Evolutionary conservation across 2,888 invertebrate genomes (phyloP).

Genomic region (Uloborus plumipes): DNA sequence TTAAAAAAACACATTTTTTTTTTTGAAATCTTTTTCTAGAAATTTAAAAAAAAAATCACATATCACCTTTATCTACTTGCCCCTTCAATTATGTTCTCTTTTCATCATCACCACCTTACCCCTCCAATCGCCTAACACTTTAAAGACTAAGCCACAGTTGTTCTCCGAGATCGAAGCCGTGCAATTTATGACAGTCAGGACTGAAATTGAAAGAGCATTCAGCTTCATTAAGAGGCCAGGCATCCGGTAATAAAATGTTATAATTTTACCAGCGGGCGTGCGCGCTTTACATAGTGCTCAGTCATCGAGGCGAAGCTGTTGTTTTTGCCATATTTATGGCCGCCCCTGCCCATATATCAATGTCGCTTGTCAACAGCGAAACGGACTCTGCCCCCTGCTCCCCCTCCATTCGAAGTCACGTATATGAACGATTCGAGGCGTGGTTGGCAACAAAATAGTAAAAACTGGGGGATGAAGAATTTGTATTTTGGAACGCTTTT

Average conservation of each 20-base stretch:
- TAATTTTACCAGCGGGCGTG: constrained; percentile 36
- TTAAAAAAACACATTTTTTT: too few species aligned
- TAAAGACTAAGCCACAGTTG: too few species aligned
- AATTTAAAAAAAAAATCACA: too few species aligned
- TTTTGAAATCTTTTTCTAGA: too few species aligned
- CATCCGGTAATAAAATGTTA: constrained; percentile 43
- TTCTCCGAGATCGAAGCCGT: too few species aligned
- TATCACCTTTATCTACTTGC: too few species aligned
- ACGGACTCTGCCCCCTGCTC: background rate
- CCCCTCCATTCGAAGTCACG: background rate
- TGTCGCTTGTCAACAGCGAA: constrained; percentile 36
- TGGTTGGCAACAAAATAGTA: background rate
- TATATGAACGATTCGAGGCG: background rate
- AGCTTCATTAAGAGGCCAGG: constrained; percentile 35
- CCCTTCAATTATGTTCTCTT: too few species aligned
- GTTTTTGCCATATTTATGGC: constrained; percentile 39
- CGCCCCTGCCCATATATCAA: constrained; percentile 33
- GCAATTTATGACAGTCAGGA: background rate
- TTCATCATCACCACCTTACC: too few species aligned
- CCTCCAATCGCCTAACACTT: too few species aligned
- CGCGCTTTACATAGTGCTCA: constrained; percentile 16
- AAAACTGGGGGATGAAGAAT: too few species aligned
- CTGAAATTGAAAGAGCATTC: constrained; percentile 20
- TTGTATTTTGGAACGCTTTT: too few species aligned
- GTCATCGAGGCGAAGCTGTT: constrained; percentile 21